A percentile compares a stretch with the other conserved stretches of the same genome.
phyloP scores from a whole-genome alignment of 1,140 invertebrate genomes.

The Lysiphlebus fabarum region DNA sequence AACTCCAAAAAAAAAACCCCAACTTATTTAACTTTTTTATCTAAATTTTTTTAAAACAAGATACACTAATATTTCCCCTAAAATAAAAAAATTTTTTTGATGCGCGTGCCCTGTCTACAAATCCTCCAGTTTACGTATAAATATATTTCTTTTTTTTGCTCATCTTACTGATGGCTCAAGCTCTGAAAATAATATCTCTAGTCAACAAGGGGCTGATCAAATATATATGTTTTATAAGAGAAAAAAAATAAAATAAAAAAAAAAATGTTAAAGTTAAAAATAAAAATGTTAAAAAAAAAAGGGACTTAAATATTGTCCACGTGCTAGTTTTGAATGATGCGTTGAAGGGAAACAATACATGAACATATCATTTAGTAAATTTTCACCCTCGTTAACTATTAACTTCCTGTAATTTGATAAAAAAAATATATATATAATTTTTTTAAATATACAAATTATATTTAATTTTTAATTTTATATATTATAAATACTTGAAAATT shows the following conservation, averaged over 20 bases:
- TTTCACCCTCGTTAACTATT: too few species aligned
- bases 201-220: slow-evolving; percentile 5
- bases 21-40: neutral
- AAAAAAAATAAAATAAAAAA: slow-evolving; percentile 9
- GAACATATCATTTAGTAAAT: neutral
- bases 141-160: neutral
- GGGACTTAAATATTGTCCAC: neutral
- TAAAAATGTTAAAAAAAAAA: too few species aligned
- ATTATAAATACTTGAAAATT: too few species aligned
- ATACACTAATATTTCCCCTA: slow-evolving; percentile 1
- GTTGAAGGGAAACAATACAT: slow-evolving; percentile 5
- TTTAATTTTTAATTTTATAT: too few species aligned
- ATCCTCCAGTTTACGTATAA: neutral
- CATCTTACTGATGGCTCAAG: neutral
- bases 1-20: too few species aligned
- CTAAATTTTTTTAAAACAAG: neutral
- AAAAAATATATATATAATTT: too few species aligned
- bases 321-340: neutral
- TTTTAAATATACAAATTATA: too few species aligned
- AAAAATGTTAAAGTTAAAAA: slow-evolving; percentile 9
- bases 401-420: too few species aligned
- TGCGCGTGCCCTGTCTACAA: slow-evolving; percentile 10
- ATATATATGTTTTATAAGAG: slow-evolving; percentile 5
- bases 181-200: slow-evolving; percentile 11
- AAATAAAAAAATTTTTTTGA: slow-evolving; percentile 7